These are phyloP conservation scores for Sturnus vulgaris DNA, from an alignment of 2,113 vertebrate species.

Conservation along the genomic window DNA sequence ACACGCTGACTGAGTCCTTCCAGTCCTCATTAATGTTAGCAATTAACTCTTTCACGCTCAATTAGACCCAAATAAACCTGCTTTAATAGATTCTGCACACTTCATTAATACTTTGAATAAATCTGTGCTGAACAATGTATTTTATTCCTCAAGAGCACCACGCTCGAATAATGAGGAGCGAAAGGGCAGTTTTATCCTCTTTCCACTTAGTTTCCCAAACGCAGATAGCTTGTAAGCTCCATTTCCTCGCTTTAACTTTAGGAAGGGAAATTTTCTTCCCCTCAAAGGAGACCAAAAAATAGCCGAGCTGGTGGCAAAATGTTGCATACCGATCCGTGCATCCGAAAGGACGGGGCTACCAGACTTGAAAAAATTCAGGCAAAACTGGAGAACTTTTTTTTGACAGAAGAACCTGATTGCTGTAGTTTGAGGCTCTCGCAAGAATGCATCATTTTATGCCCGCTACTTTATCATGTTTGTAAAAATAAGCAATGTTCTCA, in stretches of 20 bases:
- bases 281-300: not conserved
- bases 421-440: not conserved
- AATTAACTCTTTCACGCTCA: constrained; percentile 75
- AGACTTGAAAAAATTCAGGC: not conserved
- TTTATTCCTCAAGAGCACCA: constrained; percentile 16
- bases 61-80: constrained; percentile 68
- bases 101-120: constrained; percentile 65
- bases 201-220: constrained; percentile 3
- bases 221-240: not conserved
- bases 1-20: constrained; percentile 42
- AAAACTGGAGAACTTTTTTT: not conserved
- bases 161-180: not conserved
- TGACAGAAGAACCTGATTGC: constrained; percentile 29
- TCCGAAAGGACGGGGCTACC: not conserved
- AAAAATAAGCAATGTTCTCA: constrained; percentile 44
- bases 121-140: not conserved
- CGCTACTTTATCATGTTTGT: constrained; percentile 50
- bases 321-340: not conserved
- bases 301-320: not conserved
- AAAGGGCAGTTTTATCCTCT: constrained; percentile 1
- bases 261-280: not conserved
- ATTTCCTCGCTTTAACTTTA: not conserved
- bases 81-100: constrained; percentile 72
- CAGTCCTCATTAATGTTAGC: constrained; percentile 70
- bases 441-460: constrained; percentile 27